phyloP scores from a whole-genome alignment of 2,113 vertebrate species.

The Pipra filicauda region DNA sequence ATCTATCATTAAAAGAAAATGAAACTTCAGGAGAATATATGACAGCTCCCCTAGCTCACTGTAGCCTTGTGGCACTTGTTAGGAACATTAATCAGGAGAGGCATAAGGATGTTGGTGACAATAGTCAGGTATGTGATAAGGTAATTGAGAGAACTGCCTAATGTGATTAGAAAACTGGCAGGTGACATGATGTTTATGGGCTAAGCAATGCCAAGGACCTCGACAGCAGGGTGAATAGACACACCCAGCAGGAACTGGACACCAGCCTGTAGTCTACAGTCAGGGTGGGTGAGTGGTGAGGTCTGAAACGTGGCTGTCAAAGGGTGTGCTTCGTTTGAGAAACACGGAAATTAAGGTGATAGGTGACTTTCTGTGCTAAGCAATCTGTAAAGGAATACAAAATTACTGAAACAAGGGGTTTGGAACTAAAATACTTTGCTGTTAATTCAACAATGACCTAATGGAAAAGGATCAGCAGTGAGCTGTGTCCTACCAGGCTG shows the following conservation, averaged over 20 bases:
- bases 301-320: accelerated
- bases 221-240: no score
- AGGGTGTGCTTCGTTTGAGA: background rate
- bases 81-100: background rate
- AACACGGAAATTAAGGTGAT: background rate
- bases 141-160: background rate
- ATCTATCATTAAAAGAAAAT: constrained; percentile 74
- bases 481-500: background rate
- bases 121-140: background rate
- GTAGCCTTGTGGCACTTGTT: constrained; percentile 24
- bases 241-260: background rate
- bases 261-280: background rate
- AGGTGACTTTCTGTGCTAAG: background rate
- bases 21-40: constrained; percentile 72
- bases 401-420: background rate
- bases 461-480: background rate
- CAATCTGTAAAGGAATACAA: background rate
- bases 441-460: background rate
- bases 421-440: background rate
- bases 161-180: background rate
- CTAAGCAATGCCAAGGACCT: background rate
- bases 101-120: background rate
- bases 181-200: background rate
- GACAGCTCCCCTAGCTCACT: constrained; percentile 47
- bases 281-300: background rate